Evolutionary conservation across 2,888 invertebrate genomes (phyloP), one percentile per base, ranked within the genome.

Genomic region (Polydrusus pterygomalis): DNA sequence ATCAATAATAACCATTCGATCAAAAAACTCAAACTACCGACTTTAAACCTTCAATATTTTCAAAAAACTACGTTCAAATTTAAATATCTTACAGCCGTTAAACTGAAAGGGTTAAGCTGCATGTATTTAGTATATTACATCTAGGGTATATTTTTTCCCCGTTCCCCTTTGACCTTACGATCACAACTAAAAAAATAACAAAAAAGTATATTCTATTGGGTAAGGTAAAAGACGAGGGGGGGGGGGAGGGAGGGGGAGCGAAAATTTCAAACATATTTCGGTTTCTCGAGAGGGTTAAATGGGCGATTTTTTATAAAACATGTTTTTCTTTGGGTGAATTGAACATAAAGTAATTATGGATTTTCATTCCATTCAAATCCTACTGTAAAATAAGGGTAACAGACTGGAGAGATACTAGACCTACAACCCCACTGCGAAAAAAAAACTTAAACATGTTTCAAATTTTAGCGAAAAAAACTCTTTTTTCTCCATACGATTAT

Each of bases 21-120:
- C n/a, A n/a, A n/a, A 18, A 38, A 17, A 8, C 25, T 13, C 10
- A 43, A 70, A 70, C 79, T 70, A 70, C 75, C 68, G 51, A 20
- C 15, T 51, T 17, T 20, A 47, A 70, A 70, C 45, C 20, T 45
- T 85, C 85, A 84, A 84, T 67, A 45, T 84, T 83, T 84, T 86
- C 85, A 85, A 86, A 87, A 87, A 87, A 86, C 86, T 87, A 82
- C 86, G 70, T 84, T 62, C 62, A 74, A 82, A 82, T 81, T 83
- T 81, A 80, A 81, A 82, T 82, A 80, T 82, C 77, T 83, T 83
- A 82, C 82, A 81, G 81, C 81, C 79, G 51, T 79, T 77, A 80
- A 79, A 82, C 81, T 81, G 79, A 80, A 80, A 80, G 82, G 80
- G 77, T 74, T 77, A 79, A 78, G 82, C 82, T 82, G 81, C 79